Base-by-base conservation (phyloP, 1,140 invertebrate genomes). In the Dufourea novaeangliae region DNA sequence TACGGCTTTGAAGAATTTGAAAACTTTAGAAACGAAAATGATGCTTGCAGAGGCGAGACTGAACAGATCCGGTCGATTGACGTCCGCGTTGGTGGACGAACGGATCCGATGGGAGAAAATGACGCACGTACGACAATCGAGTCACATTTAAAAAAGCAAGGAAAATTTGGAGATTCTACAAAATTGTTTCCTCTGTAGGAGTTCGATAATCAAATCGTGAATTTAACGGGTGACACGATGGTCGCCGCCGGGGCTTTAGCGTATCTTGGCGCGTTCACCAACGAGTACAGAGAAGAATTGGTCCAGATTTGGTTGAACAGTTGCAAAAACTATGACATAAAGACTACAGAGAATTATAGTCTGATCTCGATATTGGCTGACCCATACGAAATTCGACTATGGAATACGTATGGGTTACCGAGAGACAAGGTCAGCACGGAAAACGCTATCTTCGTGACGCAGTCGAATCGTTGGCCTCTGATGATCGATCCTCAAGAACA, bases 401-500 rank as follows among this genome's bases (percentile, higher is more conserved):
- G 97, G 97, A 97, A 97, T 87, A 94, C 95, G 0, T 95, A 95
- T 85, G 97, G 97, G 1, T 89, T 98, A 32, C 97, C 97, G 0
- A 94, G 95, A 82, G 97, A 98, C 90, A 94, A 94, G 39, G 94
- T 97, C 20, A 98, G 97, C 11, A 97, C 96, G 1, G 97, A 98
- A 90, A 98, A 98, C 91, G 97, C 96, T 1, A 96, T 98, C 57
- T 92, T 98, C 41, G 97, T 97, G 0, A 98, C 96, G 0, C 94
- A 95, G 57, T 95, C 96, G 0, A 93, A 95, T 29, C 93, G 96
- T 22, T 98, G 97, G 97, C 96, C 97, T 0, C 93, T 98, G 1
- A 97, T 97, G 94, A 97, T 98, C 76, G 97, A 98, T 92, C 97
- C 97, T 0, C 97, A 98, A 89, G 97, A 98, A 90, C 97, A 98